Base-by-base conservation (phyloP, 1,140 invertebrate species). In the Asobara japonica region DNA sequence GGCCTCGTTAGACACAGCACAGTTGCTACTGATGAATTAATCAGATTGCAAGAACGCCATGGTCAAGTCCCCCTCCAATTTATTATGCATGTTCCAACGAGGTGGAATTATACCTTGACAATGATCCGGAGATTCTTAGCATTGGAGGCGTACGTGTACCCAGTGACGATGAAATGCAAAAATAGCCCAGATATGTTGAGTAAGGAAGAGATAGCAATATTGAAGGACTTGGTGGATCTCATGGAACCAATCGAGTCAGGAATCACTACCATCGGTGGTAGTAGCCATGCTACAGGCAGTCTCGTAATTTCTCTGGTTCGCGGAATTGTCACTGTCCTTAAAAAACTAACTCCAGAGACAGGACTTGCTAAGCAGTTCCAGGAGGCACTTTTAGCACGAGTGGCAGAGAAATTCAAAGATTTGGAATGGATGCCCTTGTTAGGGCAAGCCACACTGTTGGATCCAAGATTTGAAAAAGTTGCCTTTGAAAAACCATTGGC, bases 391-490 rank as follows among this genome's bases (percentile, higher is more conserved):
- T 10, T 10, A 0, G 6, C 2, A 65, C 11, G 33, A 31, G 11
- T 25, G 10, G 31, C 4, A 6, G 31, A 33, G 31, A 10, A 4
- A 33, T 4, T 33, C 31, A 33, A 10, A 33, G 10, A 33, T 6
- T 33, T 6, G 4, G 31, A 33, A 10, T 33, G 4, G 5, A 4
- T 6, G 4, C 31, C 4, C 4, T 4, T 33, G 10, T 33, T 33
- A 10, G 31, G 31, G 10, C 4, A 33, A 33, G 31, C 31, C 5
- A 33, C 31, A n/a, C 10, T 33, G 10, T 33, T 79, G 1, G 78
- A 80, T 67, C 78, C 78, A 2, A 48, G 78, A 10, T 80, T 80
- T 27, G 79, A 78, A 70, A 76, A 76, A 56, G 27, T 79, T 5
- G 73, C 77, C 61, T 73, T 76, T 36, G 11, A 48, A 65, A 77